A percentile compares a stretch with the other conserved stretches of the same genome.
Evolutionary conservation across 2,797 vertebrate genomes (phyloP).

Genomic region (Eulemur albifrons): DNA sequence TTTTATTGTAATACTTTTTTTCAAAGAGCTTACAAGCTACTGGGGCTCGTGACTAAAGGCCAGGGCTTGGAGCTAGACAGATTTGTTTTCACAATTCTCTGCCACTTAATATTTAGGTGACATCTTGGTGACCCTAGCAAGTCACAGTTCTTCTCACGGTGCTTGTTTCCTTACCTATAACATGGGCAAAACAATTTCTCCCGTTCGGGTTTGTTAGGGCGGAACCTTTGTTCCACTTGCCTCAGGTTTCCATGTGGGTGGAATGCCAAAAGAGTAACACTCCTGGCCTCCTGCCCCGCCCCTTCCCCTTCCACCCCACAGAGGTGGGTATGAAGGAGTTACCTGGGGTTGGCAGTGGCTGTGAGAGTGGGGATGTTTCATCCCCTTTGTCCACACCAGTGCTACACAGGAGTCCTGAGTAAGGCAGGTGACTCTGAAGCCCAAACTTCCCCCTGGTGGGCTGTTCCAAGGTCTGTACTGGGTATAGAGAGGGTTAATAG

Average conservation of each 20-base stretch:
- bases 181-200: background rate
- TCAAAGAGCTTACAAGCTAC: background rate
- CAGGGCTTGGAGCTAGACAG: background rate
- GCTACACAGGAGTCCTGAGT: background rate
- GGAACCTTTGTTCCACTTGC: background rate
- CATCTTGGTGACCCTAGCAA: background rate
- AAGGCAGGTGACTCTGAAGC: background rate
- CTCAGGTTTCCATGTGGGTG: rapidly evolving
- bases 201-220: rapidly evolving
- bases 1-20: background rate
- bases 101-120: background rate
- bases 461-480: background rate
- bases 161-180: background rate
- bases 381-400: background rate
- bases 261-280: too few species aligned
- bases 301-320: background rate
- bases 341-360: background rate
- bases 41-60: background rate
- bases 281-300: rapidly evolving
- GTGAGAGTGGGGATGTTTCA: background rate
- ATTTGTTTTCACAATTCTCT: background rate
- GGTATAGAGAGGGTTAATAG: background rate
- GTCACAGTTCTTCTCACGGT: rapidly evolving
- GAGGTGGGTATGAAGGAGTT: background rate
- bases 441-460: too few species aligned